Evolutionary conservation across 2,888 invertebrate genomes (phyloP).

Genomic region (Biston stratarius): DNA sequence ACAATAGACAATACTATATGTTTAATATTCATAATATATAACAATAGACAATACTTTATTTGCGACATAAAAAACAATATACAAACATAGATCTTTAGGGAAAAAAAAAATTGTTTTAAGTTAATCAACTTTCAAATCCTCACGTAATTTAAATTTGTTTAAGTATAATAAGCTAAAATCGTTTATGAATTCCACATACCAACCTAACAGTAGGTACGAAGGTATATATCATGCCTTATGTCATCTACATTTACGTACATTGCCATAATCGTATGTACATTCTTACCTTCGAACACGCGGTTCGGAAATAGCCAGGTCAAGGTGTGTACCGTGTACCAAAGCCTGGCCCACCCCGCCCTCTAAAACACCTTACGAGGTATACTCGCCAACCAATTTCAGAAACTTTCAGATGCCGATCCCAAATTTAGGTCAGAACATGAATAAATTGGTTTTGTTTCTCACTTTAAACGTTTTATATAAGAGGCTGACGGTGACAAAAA

Average conservation of each 20-base stretch:
- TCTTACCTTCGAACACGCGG: slow-evolving; percentile 41
- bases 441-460: slow-evolving; percentile 44
- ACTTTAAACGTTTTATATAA: slow-evolving; percentile 38
- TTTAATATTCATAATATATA: too few species aligned
- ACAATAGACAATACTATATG: too few species aligned
- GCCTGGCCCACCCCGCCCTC: slow-evolving; percentile 21
- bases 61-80: too few species aligned
- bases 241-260: slow-evolving; percentile 32
- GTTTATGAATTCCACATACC: slow-evolving; percentile 9
- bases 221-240: slow-evolving; percentile 6
- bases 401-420: slow-evolving; percentile 27
- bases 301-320: slow-evolving; percentile 46
- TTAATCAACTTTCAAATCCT: too few species aligned
- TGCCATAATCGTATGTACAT: slow-evolving; percentile 40
- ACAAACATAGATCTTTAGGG: too few species aligned
- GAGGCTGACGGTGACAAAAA: slow-evolving; percentile 35
- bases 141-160: too few species aligned
- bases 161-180: too few species aligned
- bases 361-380: slow-evolving; percentile 30
- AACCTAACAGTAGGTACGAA: not conserved
- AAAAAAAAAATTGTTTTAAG: too few species aligned
- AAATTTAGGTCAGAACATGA: slow-evolving; percentile 44
- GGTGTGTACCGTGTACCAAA: slow-evolving; percentile 34
- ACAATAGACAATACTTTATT: too few species aligned
- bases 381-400: slow-evolving; percentile 32